Conservation (phyloP, 2,888 invertebrate genomes). For the Ormyrus nitidulus region DNA sequence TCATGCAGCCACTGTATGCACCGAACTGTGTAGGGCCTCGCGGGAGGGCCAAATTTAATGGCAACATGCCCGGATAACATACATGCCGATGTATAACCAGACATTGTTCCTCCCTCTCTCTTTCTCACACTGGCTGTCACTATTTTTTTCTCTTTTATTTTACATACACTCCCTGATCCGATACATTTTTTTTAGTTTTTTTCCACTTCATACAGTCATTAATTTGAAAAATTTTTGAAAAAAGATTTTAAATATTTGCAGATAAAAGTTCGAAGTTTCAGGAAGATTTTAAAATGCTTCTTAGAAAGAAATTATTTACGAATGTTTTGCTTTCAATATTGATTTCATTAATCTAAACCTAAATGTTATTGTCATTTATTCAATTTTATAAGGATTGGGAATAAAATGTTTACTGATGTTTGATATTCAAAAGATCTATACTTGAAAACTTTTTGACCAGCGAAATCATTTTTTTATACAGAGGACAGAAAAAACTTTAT, state of each 20-base stretch:
- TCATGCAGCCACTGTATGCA: not conserved
- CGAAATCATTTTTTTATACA: not conserved
- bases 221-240: too few species aligned
- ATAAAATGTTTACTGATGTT: too few species aligned
- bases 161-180: too few species aligned
- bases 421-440: too few species aligned
- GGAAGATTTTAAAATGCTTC: not conserved
- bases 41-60: constrained; percentile 32
- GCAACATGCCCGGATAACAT: constrained; percentile 33
- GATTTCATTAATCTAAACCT: too few species aligned
- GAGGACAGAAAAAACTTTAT: too few species aligned
- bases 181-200: constrained; percentile 9
- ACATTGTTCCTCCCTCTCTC: constrained; percentile 33
- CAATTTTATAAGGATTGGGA: too few species aligned
- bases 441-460: too few species aligned
- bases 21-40: not conserved
- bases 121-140: constrained; percentile 13
- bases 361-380: too few species aligned
- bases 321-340: too few species aligned
- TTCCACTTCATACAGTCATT: too few species aligned
- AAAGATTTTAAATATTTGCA: not conserved
- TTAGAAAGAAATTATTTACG: too few species aligned
- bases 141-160: constrained; percentile 8
- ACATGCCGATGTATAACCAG: constrained; percentile 32
- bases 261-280: not conserved